Evolutionary conservation across 2,888 invertebrate species (phyloP), one percentile per base, ranked within the genome.

Genomic region (Quadroppia sp.): DNA sequence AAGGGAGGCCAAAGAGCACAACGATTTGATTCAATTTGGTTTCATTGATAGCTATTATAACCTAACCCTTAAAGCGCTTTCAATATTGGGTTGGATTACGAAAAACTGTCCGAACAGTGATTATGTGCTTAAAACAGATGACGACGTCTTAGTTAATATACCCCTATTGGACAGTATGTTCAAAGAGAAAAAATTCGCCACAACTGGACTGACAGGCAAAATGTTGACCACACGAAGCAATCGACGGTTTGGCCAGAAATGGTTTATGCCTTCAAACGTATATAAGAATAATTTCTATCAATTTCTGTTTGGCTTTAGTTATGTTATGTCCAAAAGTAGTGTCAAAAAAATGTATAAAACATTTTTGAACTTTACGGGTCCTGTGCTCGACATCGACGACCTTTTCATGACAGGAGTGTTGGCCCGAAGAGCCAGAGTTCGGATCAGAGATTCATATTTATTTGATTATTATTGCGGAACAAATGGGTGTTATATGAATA

Each of bases 61-160:
- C 25, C 23, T 76, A 28, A 76, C 76, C 9, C 45, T 76, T 6
- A 76, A 76, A 71, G 61, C 36, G 2, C 61, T 76, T 36, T 70
- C 74, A 9, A 40, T 71, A 42, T 40, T 76, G 70, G 50, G 71
- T 30, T 76, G 76, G 76, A 36, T 71, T 17, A 36, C 30, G 9
- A 30, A 71, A 17, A 67, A 72, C 15, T 76, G 76, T 50, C 13
- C 15, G 40, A 69, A 30, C 25, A 67, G 50, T 56, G 64, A 32
- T 36, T 76, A 71, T 59, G 40, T 76, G 32, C 59, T 76, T 7
- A 76, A 76, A 72, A 75, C 74, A n/a, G 76, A 76, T 64, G 76
- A 76, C 50, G 76, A 76, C 61, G 72, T 76, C n/a, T 28, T 76
- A 17, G 20, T 76, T 6, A 76, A 76, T 64, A 61, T 76, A n/a